Evolutionary conservation across 2,888 invertebrate species (phyloP).

Genomic region (Orthonevra nobilis): DNA sequence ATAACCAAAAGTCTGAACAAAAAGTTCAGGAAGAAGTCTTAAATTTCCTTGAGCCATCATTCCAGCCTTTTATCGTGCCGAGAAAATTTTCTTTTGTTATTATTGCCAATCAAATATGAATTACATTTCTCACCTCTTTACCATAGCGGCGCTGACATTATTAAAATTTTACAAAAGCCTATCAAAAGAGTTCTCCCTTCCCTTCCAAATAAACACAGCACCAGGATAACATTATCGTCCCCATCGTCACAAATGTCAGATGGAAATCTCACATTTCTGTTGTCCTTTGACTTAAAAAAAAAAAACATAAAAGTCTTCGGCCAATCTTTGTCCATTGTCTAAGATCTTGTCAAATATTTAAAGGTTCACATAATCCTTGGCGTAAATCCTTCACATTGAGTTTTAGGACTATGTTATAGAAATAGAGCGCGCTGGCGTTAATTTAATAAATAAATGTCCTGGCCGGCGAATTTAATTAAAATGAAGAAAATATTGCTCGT

Average conservation of each 20-base stretch:
- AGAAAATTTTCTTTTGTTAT: no score
- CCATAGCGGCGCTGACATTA: conserved; percentile 24
- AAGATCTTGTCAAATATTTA: conserved; percentile 67
- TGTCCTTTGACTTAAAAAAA: no score
- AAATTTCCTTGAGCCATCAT: no score
- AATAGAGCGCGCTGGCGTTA: conserved; percentile 51
- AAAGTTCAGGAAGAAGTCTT: no score
- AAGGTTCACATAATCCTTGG: conserved; percentile 61
- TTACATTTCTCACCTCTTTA: not conserved
- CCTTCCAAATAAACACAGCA: conserved; percentile 11
- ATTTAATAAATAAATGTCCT: conserved; percentile 64
- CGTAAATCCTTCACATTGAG: conserved; percentile 66
- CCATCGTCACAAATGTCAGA: no score
- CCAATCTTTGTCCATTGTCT: conserved; percentile 26
- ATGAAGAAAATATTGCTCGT: conserved; percentile 42
- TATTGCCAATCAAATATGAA: no score
- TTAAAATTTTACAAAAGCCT: conserved; percentile 13
- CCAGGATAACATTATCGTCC: not conserved
- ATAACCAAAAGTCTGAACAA: no score
- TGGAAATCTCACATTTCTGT: no score
- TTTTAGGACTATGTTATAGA: no score
- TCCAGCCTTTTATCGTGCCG: no score
- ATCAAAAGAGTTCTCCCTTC: not conserved
- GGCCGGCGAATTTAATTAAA: conserved; percentile 62
- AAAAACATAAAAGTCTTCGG: not conserved